These are phyloP conservation scores for Opisthocomus hoazin DNA, from an alignment of 2,113 vertebrate species.

Conservation along the genomic window DNA sequence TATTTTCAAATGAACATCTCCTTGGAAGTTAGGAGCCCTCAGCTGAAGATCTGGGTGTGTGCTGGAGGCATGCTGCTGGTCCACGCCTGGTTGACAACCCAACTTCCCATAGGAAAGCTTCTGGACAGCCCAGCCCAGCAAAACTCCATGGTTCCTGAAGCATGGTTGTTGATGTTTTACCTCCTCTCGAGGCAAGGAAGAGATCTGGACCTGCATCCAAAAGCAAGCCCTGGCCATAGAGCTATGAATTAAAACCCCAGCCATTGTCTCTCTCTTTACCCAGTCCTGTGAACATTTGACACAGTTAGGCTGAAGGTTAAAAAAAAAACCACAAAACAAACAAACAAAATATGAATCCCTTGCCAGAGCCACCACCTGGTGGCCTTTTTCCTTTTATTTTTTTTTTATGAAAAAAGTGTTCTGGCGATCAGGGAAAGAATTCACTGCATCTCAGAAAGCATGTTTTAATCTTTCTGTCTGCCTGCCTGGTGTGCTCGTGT, in stretches of 20 bases:
- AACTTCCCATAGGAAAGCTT: neutral
- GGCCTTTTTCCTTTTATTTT: neutral
- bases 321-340: neutral
- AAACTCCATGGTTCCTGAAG: neutral
- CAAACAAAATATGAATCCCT: too few relatives aligned
- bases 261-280: neutral
- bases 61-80: neutral
- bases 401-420: neutral
- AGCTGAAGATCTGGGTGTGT: neutral
- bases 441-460: neutral
- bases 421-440: neutral
- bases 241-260: neutral
- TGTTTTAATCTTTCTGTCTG: neutral
- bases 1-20: neutral
- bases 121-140: neutral
- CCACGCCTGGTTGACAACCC: neutral
- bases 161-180: neutral
- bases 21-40: neutral
- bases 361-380: neutral
- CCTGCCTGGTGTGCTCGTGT: neutral
- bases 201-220: neutral
- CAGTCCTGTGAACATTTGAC: neutral
- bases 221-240: accelerated
- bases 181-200: neutral
- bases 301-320: neutral